Base-by-base conservation (phyloP, 2,888 invertebrate genomes). In the Polylopha cassiicola region DNA sequence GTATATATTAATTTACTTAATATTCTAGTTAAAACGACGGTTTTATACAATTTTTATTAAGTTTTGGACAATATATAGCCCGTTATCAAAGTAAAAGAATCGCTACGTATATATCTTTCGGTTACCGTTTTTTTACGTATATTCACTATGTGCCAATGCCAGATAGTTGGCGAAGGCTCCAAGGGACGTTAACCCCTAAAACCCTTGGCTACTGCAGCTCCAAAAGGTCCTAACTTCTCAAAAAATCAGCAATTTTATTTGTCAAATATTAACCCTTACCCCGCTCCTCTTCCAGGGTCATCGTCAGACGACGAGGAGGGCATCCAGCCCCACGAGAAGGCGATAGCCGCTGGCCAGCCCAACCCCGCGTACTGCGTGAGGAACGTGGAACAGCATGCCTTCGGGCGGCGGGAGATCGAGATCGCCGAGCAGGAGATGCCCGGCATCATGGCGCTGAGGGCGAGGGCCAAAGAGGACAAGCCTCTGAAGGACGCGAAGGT, bases 391-490 rank as follows among this genome's bases (percentile, higher is more conserved):
- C 96, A 97, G 65, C 93, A 95, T 64, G 95, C 95, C 0, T 98
- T 97, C 67, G 99, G 99, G 0, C 87, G 98, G 16, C 79, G 98
- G 22, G 99, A 99, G 87, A 98, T 99, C 50, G 97, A 99, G 86
- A 98, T 99, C 48, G 98, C 98, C 0, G 98, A 99, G 67, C 98
- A 98, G 86, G 98, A 99, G 87, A 99, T 99, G 98, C 97, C 98
- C 0, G 98, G 98, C 0, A 95, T 99, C 44, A 95, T 98, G 92
- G 97, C 98, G 1, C 78, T 99, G 51, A 88, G 98, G 33, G 95
- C 95, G 58, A 87, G 98, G 46, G 98, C 98, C 1, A 89, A 92
- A 34, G 96, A 97, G 37, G 98, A 98, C 64, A 97, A 97, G 64
- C 98, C 98, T 0, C 73, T 99, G 54, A 94, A 95, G 71, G 97